Evolutionary conservation across 2,113 vertebrate species (phyloP).

Genomic region (Myotis davidii): DNA sequence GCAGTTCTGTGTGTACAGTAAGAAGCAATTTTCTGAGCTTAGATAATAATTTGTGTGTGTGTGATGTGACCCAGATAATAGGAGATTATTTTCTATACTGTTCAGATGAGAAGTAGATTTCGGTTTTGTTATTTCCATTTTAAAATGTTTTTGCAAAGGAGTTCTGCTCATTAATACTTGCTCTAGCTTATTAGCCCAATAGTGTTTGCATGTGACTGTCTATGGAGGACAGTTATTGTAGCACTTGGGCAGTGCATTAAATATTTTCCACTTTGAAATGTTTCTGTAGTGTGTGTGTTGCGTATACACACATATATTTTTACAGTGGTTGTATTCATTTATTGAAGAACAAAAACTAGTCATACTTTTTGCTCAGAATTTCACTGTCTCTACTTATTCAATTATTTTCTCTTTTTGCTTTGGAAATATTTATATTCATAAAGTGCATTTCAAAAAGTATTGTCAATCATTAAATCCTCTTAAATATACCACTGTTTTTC

Average conservation of each 20-base stretch:
- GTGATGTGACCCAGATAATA: constrained; percentile 49
- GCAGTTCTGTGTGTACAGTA: constrained; percentile 51
- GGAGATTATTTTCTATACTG: constrained; percentile 66
- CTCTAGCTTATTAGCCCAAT: constrained; percentile 44
- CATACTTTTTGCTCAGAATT: constrained; percentile 69
- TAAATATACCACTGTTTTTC: constrained; percentile 64
- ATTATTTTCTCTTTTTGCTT: constrained; percentile 42
- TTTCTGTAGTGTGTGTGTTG: constrained; percentile 30
- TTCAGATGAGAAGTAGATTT: constrained; percentile 54
- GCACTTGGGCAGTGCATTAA: constrained; percentile 50
- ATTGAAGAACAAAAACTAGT: constrained; percentile 50
- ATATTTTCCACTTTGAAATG: constrained; percentile 54
- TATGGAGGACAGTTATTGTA: constrained; percentile 50
- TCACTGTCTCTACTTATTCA: constrained; percentile 33
- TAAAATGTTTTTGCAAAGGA: constrained; percentile 46
- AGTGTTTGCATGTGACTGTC: constrained; percentile 63
- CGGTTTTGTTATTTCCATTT: constrained; percentile 62
- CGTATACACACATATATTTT: constrained; percentile 48
- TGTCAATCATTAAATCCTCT: constrained; percentile 49
- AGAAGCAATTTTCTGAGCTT: constrained; percentile 66
- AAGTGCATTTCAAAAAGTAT: constrained; percentile 65
- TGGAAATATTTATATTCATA: constrained; percentile 69
- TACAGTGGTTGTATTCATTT: constrained; percentile 57
- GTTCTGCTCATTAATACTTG: constrained; percentile 26
- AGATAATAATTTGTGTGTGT: constrained; percentile 40